Base-by-base conservation (phyloP, 1,140 invertebrate genomes). In the Anastrepha obliqua region DNA sequence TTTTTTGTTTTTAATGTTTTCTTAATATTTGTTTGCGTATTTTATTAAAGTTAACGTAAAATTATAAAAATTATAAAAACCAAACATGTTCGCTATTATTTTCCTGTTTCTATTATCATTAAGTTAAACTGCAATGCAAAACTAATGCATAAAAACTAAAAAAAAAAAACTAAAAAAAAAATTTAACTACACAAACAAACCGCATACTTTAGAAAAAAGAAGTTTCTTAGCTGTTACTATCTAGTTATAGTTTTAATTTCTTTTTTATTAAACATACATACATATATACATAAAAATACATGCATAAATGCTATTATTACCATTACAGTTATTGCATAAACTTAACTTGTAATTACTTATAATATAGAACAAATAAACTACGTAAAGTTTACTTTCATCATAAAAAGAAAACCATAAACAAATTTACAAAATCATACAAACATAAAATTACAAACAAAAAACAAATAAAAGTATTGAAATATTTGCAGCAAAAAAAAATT, bases 281-380 rank as follows among this genome's bases (percentile, higher is more conserved):
- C n/a, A 70, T n/a, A 87, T 20, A 74, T 58, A 58, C 20, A 74
- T 67, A 87, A 59, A 87, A 4, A 81, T 81, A 81, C 42, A 55
- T 55, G 55, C 29, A 59, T 81, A 58, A 81, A 58, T 55, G 47
- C 44, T 81, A 81, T 81, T 81, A 81, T 81, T 67, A 67, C 29
- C 17, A 81, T 81, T 58, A 81, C 8, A 55, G 74, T 81, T 81
- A 81, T 81, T 55, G 47, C 47, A 81, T 81, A 81, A 74, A 81
- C 20, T 55, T 81, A 81, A 81, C 74, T 81, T 81, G 74, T 81
- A 81, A 81, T 51, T 81, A 81, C 44, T 81, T 86, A 85, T 86
- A 65, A 39, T 62, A 39, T 62, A 86, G 58, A 88, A 88, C 87
- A 88, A 88, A 88, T 85, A 88, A 88, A 78, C 87, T 88, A 85